Percentiles rank a stretch among this genome's conserved stretches.
These are phyloP conservation scores for Dolichomitus sp. DNA, from an alignment of 2,888 invertebrate species.

Conservation along the genomic window DNA sequence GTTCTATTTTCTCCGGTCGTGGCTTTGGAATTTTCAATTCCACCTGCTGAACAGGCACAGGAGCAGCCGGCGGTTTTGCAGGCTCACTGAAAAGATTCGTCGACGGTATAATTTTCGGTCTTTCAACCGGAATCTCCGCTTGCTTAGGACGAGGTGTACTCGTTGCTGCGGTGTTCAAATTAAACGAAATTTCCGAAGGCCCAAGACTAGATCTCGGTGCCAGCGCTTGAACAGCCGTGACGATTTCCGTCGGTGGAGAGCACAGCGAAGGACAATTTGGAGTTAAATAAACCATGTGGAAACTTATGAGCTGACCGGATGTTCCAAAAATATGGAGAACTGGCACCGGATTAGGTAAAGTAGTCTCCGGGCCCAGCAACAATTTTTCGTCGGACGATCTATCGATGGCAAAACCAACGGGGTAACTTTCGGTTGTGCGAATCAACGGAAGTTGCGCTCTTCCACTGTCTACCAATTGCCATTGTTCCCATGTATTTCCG, in stretches of 20 bases:
- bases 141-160: conserved; percentile 80
- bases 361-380: conserved; percentile 90
- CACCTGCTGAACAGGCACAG: conserved; percentile 42
- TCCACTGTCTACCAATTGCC: conserved; percentile 88
- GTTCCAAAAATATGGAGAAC: conserved; percentile 92
- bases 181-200: conserved; percentile 77
- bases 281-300: conserved; percentile 91
- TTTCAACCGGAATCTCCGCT: conserved; percentile 51
- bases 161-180: conserved; percentile 72
- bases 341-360: conserved; percentile 91
- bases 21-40: conserved; percentile 65
- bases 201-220: conserved; percentile 63
- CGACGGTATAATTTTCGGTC: conserved; percentile 53
- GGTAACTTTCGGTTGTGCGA: conserved; percentile 91
- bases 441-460: conserved; percentile 94
- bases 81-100: conserved; percentile 64
- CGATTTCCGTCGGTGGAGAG: conserved; percentile 87
- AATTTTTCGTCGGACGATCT: conserved; percentile 90
- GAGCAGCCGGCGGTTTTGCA: conserved; percentile 20
- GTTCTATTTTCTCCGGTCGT: conserved; percentile 55
- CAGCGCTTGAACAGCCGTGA: conserved; percentile 69
- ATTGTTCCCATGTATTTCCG: conserved; percentile 91
- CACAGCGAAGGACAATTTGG: conserved; percentile 89
- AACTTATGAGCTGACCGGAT: conserved; percentile 89
- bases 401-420: conserved; percentile 93